These are phyloP conservation scores for Maconellicoccus hirsutus DNA, from an alignment of 1,140 invertebrate species.

Conservation along the genomic window DNA sequence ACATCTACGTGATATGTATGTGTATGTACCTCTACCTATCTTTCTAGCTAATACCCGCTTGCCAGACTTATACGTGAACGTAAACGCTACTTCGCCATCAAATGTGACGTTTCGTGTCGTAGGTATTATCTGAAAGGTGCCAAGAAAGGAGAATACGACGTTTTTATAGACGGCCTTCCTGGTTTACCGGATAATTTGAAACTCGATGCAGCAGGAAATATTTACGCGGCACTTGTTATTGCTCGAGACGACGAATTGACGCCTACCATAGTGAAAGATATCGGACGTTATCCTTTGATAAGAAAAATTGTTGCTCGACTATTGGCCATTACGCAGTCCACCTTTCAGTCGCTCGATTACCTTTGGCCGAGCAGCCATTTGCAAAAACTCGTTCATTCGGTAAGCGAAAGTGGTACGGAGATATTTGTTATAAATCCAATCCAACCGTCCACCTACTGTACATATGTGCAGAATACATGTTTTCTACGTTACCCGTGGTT, in stretches of 20 bases:
- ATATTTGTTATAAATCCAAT: too few species aligned
- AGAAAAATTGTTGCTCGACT: conserved; percentile 48
- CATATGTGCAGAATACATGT: too few species aligned
- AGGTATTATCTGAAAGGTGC: conserved; percentile 63
- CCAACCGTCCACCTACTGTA: too few species aligned
- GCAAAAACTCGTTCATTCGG: conserved; percentile 40
- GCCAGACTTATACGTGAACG: too few species aligned
- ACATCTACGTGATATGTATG: too few species aligned
- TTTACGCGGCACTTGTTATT: conserved; percentile 48
- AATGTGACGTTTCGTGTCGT: conserved; percentile 29
- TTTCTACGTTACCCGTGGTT: too few species aligned
- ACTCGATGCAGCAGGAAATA: conserved; percentile 49
- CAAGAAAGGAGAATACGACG: conserved; percentile 56
- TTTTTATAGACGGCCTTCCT: conserved; percentile 65
- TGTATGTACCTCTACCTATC: too few species aligned
- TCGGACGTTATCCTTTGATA: conserved; percentile 44
- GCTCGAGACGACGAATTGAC: conserved; percentile 39
- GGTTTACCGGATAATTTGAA: conserved; percentile 71
- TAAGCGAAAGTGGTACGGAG: too few species aligned
- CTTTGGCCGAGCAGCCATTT: conserved; percentile 46
- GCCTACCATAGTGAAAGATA: conserved; percentile 38
- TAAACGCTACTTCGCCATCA: too few species aligned
- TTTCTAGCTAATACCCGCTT: too few species aligned
- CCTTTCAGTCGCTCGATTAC: conserved; percentile 43
- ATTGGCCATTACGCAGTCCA: conserved; percentile 41